These are phyloP conservation scores for Penaeus vannamei DNA, from an alignment of 1,140 invertebrate species.

Conservation along the genomic window DNA sequence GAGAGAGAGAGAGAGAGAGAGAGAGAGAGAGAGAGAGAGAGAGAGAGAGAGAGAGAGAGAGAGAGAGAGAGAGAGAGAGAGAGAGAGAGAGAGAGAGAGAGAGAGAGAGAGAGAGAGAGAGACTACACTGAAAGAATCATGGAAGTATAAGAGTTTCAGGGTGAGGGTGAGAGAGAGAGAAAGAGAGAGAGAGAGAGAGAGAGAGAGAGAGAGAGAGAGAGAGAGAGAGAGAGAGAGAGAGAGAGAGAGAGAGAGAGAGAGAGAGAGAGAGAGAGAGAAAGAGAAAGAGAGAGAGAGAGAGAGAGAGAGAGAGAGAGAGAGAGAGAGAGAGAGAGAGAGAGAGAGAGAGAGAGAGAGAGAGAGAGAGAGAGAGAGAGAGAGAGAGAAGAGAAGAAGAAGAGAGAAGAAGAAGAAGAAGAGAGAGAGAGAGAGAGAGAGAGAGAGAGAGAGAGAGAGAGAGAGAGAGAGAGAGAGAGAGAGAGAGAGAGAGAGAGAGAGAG, in stretches of 20 bases:
- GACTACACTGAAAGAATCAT: too few relatives aligned
- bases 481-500: too few relatives aligned
- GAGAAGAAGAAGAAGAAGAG: too few relatives aligned
- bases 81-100: slow-evolving; percentile 19
- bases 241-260: not conserved
- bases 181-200: not conserved
- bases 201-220: slow-evolving; percentile 19
- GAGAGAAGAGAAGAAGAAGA: too few relatives aligned
- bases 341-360: slow-evolving; percentile 12
- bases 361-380: slow-evolving; percentile 6
- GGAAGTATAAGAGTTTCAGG: too few relatives aligned
- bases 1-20: slow-evolving; percentile 1
- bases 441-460: too few relatives aligned
- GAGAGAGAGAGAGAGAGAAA: not conserved
- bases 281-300: slow-evolving; percentile 8
- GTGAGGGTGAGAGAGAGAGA: not conserved
- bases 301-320: not conserved
- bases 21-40: not conserved
- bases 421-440: too few relatives aligned
- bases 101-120: slow-evolving; percentile 2
- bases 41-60: not conserved
- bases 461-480: too few relatives aligned
- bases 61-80: not conserved
- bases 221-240: not conserved
- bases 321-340: not conserved